Conservation (phyloP, 2,797 vertebrate species). For the Limosa lapponica region DNA sequence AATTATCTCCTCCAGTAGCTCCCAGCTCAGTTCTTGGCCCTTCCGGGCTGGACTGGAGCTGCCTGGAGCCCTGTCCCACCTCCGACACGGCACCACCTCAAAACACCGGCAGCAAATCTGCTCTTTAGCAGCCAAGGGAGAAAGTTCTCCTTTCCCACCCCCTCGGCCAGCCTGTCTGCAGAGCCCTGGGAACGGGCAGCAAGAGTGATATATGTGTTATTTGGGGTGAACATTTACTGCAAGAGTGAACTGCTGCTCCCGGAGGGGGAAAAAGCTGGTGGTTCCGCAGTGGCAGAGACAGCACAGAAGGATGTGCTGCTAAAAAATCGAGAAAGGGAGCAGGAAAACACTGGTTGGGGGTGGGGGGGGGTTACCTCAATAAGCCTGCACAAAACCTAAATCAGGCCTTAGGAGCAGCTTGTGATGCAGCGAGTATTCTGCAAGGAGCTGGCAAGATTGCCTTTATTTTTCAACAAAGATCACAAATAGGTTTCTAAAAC, state of each 20-base stretch:
- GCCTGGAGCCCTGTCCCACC: background rate
- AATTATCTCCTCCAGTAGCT: background rate
- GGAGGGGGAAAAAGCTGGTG: background rate
- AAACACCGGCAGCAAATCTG: background rate
- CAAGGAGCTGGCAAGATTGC: background rate
- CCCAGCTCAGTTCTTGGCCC: background rate
- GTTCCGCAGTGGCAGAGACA: background rate
- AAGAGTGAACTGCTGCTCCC: background rate
- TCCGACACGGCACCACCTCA: fast-evolving
- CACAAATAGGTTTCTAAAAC: background rate
- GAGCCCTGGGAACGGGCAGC: background rate
- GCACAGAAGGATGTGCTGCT: background rate
- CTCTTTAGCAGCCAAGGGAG: background rate
- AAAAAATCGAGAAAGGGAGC: background rate
- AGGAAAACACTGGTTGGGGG: background rate
- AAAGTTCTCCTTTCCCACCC: background rate
- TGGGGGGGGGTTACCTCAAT: background rate
- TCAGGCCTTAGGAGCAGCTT: background rate
- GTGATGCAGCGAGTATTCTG: fast-evolving
- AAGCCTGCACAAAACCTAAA: background rate
- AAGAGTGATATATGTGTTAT: background rate
- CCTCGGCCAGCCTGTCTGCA: background rate
- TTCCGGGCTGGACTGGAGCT: background rate
- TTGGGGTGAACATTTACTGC: constrained; percentile 7
- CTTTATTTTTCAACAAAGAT: constrained; percentile 45